phyloP scores from a whole-genome alignment of 2,113 vertebrate genomes.

The Plecturocebus donacophilus region DNA sequence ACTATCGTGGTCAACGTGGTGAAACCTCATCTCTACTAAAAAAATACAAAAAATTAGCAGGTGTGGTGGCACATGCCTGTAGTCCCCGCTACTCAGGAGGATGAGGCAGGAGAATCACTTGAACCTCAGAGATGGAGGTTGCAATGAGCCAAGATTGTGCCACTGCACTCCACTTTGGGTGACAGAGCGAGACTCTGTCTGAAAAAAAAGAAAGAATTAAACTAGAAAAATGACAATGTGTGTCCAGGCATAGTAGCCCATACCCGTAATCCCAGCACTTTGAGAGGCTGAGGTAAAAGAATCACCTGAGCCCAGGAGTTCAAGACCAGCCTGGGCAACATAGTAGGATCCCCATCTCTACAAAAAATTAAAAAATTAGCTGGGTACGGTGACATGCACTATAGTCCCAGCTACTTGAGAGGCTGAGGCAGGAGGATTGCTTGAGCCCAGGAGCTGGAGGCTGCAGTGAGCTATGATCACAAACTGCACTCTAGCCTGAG shows the following conservation, averaged over 20 bases:
- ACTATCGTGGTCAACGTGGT: not conserved
- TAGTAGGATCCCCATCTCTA: not conserved
- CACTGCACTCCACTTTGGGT: not conserved
- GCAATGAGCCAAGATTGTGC: not conserved
- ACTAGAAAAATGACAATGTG: not conserved
- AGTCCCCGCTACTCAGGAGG: not conserved
- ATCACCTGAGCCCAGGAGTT: not conserved
- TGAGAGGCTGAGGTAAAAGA: not conserved
- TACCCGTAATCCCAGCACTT: not conserved
- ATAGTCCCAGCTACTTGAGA: not conserved
- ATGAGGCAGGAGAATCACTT: not conserved
- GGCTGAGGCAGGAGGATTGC: not conserved
- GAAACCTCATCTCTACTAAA: not conserved
- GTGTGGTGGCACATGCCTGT: not conserved
- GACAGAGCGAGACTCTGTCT: not conserved
- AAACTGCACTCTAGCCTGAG: not conserved
- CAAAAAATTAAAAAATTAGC: not conserved
- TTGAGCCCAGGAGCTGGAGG: not conserved
- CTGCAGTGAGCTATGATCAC: not conserved
- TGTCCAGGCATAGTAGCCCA: not conserved
- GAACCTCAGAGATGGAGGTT: not conserved
- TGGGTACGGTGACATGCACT: not conserved
- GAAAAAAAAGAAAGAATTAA: not conserved
- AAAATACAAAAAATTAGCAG: too few species aligned
- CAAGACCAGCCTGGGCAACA: not conserved